Evolutionary conservation across 1,140 invertebrate genomes (phyloP), one percentile per base, ranked within the genome.

Genomic region (Scaptodrosophila lebanonensis): DNA sequence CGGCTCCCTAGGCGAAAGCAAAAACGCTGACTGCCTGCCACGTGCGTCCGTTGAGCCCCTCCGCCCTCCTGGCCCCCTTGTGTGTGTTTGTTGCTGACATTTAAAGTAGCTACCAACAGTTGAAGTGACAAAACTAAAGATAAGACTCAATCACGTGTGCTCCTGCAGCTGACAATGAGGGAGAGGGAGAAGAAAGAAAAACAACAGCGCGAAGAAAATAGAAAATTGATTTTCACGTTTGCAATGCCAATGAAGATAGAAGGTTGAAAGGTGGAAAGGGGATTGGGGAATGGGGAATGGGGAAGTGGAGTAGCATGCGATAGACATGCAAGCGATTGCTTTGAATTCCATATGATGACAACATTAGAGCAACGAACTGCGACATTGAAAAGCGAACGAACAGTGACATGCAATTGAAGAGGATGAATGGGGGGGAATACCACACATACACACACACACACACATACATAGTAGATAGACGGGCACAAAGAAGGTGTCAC

Each of bases 111-210:
- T 79, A 75, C 75, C 73, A 79, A 69, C 68, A 61, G 50, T 61
- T 69, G 73, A 82, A 79, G 73, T 79, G 73, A 79, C 73, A 79
- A 79, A 79, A 82, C 73, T 79, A 79, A 82, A 79, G 73, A 79
- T 79, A 79, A 82, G 73, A 79, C 73, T 79, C 73, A 82, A 79
- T 79, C 73, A 82, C 73, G 73, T 79, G 73, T 82, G 59, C n/a
- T n/a, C 66, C 71, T 77, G 75, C 62, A 64, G 68, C 72, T 79
- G 73, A 72, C 68, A 77, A 79, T 64, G 44, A 29, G 33, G 27
- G 43, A 36, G 30, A 44, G 27, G 43, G 38, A 25, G 33, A 18
- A 16, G 12, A 29, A n/a, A 35, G 32, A 30, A 27, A 45, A 44
- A 36, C 33, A 33, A 39, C 16, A 16, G 12, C 18, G 30, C n/a